Evolutionary conservation across 2,888 invertebrate species (phyloP), one percentile per base, ranked within the genome.

Genomic region (Athrips mouffetella): DNA sequence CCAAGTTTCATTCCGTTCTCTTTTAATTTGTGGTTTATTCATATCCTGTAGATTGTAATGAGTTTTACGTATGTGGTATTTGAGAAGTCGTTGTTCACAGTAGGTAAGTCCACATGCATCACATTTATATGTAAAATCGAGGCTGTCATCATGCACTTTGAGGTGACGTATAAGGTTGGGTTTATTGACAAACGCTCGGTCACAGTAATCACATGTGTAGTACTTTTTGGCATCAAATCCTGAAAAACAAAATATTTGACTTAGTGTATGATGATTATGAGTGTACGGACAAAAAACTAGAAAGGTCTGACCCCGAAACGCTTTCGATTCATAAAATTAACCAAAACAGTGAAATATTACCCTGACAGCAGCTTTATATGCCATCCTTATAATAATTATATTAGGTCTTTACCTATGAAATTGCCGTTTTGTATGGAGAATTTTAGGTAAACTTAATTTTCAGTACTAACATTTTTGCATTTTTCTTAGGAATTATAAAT

Each of bases 1-100:
- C 84, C 84, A 85, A 0, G 76, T 76, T 1, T 82, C 83, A n/a
- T 83, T 82, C 0, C 70, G 20, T 0, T 60, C 54, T 47, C 76
- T 80, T 2, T 62, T 62, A 0, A 69, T 41, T 21, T 70, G 55
- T 0, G 31, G 31, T 0, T 67, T 57, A 7, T 65, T 56, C 2
- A 60, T 53, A 0, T 52, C 30, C 10, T 71, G 51, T 0, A 73
- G 54, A 37, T 81, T 80, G 11, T 73, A 76, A 51, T 84, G 84
- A 1, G 63, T 59, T 49, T 71, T 73, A n/a, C 76, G 56, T 21
- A 80, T 71, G 39, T 81, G 81, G 35, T 78, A 67, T 47, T 71
- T 65, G 0, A 84, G 57, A 0, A 77, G 50, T 11, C 84, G 57
- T 21, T 76, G 69, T 49, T 84, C 84, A 18, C 75, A 76, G 37